These are phyloP conservation scores for Chironex yamaguchii DNA, from an alignment of 30 jellyfish, hydroid and myxozoan genomes.

Conservation along the genomic window DNA sequence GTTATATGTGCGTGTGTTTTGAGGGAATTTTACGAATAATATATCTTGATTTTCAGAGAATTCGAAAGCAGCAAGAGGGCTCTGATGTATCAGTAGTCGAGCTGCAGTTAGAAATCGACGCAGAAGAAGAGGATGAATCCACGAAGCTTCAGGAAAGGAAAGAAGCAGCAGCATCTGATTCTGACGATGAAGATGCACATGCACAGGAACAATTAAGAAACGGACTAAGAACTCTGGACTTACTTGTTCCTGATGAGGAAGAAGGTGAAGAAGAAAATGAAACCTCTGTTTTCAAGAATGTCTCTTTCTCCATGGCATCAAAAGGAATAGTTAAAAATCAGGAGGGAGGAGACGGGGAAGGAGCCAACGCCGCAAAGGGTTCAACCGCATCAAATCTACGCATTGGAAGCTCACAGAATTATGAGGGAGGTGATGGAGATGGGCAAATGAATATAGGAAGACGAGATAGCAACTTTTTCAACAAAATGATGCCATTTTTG, in stretches of 20 bases:
- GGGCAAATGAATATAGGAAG: slow-evolving; percentile 49
- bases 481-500: slow-evolving; percentile 75
- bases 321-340: slow-evolving; percentile 69
- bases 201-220: slow-evolving; percentile 91
- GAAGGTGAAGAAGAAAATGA: slow-evolving; percentile 48
- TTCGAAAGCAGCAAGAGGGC: slow-evolving; percentile 71
- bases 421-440: neutral
- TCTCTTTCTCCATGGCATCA: slow-evolving; percentile 86
- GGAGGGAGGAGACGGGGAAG: slow-evolving; percentile 58
- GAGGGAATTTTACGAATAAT: too few relatives aligned
- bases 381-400: neutral
- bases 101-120: slow-evolving; percentile 79
- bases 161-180: slow-evolving; percentile 40
- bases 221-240: slow-evolving; percentile 84
- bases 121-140: slow-evolving; percentile 62
- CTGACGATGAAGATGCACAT: slow-evolving; percentile 73
- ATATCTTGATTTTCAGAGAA: slow-evolving; percentile 33
- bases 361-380: slow-evolving; percentile 5
- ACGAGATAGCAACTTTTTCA: slow-evolving; percentile 75
- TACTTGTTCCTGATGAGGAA: slow-evolving; percentile 51
- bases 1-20: too few relatives aligned
- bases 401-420: neutral
- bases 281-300: slow-evolving; percentile 75
- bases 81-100: slow-evolving; percentile 45
- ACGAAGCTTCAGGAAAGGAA: slow-evolving; percentile 28